Evolutionary conservation across 1,140 invertebrate species (phyloP).

Genomic region (Nasonia vitripennis): DNA sequence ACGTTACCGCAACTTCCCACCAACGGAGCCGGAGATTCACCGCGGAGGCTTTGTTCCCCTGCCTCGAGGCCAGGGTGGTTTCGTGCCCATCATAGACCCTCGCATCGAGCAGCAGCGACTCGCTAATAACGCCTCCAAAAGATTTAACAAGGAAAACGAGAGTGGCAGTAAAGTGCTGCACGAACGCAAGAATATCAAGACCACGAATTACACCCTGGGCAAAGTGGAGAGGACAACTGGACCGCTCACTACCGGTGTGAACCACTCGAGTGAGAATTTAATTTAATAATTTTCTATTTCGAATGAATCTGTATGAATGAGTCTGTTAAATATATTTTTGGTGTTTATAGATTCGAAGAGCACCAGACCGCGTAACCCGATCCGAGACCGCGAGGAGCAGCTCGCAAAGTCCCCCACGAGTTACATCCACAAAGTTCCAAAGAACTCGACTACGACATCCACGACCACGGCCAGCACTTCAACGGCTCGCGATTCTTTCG

Average conservation of each 20-base stretch:
- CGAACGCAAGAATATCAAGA: conserved; percentile 57
- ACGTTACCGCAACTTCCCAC: conserved; percentile 68
- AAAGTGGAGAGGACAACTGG: conserved; percentile 62
- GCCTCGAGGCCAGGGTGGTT: conserved; percentile 81
- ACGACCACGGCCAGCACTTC: not conserved
- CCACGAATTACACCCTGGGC: conserved; percentile 59
- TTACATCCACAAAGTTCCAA: not conserved
- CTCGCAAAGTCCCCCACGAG: not conserved
- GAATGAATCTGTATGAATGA: not conserved
- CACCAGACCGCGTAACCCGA: not conserved
- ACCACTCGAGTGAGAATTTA: conserved; percentile 20
- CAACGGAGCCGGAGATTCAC: conserved; percentile 80
- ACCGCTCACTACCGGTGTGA: not conserved
- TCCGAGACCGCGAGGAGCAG: not conserved
- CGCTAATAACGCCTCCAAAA: not conserved
- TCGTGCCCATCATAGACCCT: conserved; percentile 81
- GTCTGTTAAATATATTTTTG: not conserved
- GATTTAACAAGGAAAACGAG: conserved; percentile 16
- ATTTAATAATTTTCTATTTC: not conserved
- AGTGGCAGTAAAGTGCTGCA: conserved; percentile 31
- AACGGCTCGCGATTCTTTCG: conserved; percentile 51
- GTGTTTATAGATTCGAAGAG: not conserved
- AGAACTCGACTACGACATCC: not conserved
- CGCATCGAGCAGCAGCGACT: conserved; percentile 39
- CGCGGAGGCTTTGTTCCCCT: conserved; percentile 84